These are phyloP conservation scores for Zeugodacus cucurbitae DNA, from an alignment of 1,140 invertebrate species.

Conservation along the genomic window DNA sequence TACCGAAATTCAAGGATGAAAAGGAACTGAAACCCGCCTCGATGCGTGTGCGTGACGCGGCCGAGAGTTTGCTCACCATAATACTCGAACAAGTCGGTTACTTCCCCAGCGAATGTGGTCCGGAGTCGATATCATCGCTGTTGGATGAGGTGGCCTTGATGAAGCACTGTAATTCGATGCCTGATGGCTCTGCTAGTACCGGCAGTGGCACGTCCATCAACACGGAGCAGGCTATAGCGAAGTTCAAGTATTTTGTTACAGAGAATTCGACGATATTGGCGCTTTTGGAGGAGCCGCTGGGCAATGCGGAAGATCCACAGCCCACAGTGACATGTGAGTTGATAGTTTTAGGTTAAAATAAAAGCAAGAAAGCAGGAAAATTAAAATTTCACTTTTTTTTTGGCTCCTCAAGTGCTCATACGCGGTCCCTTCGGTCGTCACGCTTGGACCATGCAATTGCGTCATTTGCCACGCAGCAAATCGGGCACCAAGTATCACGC, in stretches of 20 bases:
- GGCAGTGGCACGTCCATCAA: slow-evolving; percentile 50
- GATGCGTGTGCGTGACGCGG: slow-evolving; percentile 94
- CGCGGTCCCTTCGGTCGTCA: slow-evolving; percentile 92
- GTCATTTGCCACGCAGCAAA: slow-evolving; percentile 84
- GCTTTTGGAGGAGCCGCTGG: slow-evolving; percentile 89
- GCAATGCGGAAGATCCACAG: slow-evolving; percentile 82
- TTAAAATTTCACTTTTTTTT: not conserved
- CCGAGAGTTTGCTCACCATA: slow-evolving; percentile 89
- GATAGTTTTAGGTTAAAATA: too few species aligned
- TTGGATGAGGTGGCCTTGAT: slow-evolving; percentile 89
- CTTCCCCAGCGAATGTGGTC: slow-evolving; percentile 86
- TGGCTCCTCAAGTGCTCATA: slow-evolving; percentile 76
- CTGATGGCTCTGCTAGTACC: slow-evolving; percentile 42
- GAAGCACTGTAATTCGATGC: slow-evolving; percentile 78
- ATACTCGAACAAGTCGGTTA: slow-evolving; percentile 92
- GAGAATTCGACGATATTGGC: slow-evolving; percentile 91
- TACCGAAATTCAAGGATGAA: slow-evolving; percentile 92
- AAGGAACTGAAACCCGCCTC: slow-evolving; percentile 96
- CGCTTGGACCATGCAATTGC: slow-evolving; percentile 92
- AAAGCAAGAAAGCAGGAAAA: not conserved
- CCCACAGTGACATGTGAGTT: slow-evolving; percentile 74
- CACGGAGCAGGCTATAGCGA: slow-evolving; percentile 63
- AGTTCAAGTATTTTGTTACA: slow-evolving; percentile 90
- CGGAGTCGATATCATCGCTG: slow-evolving; percentile 85
- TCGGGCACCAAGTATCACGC: slow-evolving; percentile 77